Percentiles rank a stretch among this genome's conserved stretches.
Evolutionary conservation across 2,113 vertebrate genomes (phyloP).

Genomic region (Syngnathus floridae): DNA sequence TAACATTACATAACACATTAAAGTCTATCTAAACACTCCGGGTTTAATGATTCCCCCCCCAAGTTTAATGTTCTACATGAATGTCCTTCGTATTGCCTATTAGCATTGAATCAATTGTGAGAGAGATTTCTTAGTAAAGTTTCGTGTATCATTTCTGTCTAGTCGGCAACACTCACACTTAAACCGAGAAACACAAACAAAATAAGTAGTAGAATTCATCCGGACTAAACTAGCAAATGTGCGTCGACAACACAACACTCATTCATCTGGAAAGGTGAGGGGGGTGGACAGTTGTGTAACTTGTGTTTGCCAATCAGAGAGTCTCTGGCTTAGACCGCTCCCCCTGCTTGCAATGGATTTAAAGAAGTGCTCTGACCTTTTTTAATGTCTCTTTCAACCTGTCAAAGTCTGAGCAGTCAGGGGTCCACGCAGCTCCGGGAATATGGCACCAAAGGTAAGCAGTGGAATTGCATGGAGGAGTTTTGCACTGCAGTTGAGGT

Average conservation of each 20-base stretch:
- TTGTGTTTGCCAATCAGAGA: constrained; percentile 51
- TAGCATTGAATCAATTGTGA: not conserved
- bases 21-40: not conserved
- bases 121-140: not conserved
- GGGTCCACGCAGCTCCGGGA: constrained; percentile 43
- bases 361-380: constrained; percentile 22
- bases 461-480: not conserved
- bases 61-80: not conserved
- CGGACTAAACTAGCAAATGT: constrained; percentile 34
- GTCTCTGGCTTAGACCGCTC: constrained; percentile 30
- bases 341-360: constrained; percentile 44
- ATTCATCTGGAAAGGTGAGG: constrained; percentile 37
- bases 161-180: not conserved
- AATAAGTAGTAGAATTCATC: constrained; percentile 14
- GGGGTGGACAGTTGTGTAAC: constrained; percentile 46
- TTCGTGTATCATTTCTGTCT: not conserved
- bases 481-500: not conserved
- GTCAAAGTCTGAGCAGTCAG: constrained; percentile 49
- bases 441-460: constrained; percentile 65
- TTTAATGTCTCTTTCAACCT: constrained; percentile 34
- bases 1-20: not conserved
- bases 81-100: not conserved
- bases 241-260: constrained; percentile 36
- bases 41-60: constrained; percentile 2
- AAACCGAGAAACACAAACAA: constrained; percentile 8